These are phyloP conservation scores for Terrapene triunguis DNA, from an alignment of 2,113 vertebrate genomes.

Conservation along the genomic window DNA sequence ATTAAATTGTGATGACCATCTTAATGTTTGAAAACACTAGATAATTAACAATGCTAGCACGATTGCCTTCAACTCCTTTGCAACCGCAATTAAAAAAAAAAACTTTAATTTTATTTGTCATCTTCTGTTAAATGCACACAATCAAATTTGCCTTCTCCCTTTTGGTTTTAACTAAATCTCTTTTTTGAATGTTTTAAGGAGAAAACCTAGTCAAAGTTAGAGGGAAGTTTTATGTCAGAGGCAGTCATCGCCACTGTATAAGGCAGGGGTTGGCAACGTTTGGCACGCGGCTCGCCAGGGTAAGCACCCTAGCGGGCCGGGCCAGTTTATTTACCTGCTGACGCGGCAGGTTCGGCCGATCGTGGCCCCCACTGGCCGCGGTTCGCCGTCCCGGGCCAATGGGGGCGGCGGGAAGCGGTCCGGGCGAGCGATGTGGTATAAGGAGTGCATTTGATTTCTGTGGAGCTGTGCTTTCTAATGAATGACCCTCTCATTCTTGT, in stretches of 20 bases:
- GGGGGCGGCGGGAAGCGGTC: too few relatives aligned
- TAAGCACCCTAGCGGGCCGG: too few relatives aligned
- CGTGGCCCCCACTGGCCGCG: too few relatives aligned
- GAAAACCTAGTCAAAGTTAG: not conserved
- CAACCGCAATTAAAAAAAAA: not conserved
- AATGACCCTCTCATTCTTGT: not conserved
- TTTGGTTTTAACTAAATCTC: not conserved
- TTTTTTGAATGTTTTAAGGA: not conserved
- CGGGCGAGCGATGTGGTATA: not conserved
- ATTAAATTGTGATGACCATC: not conserved
- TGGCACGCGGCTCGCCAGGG: too few relatives aligned
- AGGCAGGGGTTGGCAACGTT: not conserved
- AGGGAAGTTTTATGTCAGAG: not conserved
- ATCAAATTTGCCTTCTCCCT: not conserved
- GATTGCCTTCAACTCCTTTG: not conserved
- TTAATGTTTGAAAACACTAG: not conserved
- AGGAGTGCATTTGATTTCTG: not conserved
- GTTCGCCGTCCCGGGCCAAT: too few relatives aligned
- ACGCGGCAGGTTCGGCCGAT: too few relatives aligned
- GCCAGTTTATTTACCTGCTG: too few relatives aligned
- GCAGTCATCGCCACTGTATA: not conserved
- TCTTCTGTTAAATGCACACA: not conserved
- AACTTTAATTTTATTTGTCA: not conserved
- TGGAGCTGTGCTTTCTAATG: not conserved
- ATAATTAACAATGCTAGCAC: not conserved